Evolutionary conservation across 2,797 vertebrate species (phyloP).

Genomic region (Helostoma temminkii): DNA sequence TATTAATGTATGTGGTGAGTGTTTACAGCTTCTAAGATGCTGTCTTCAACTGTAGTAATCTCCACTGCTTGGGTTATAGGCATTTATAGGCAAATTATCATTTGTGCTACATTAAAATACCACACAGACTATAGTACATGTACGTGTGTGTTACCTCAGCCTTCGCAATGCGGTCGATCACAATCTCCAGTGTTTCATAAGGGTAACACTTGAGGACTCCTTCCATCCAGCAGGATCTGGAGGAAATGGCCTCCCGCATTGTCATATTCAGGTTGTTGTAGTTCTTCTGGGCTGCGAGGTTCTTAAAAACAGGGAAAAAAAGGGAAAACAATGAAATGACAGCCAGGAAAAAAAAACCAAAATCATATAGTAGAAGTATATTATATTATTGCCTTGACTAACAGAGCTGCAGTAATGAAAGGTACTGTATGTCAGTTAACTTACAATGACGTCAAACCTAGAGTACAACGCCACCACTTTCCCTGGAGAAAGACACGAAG

Average conservation of each 20-base stretch:
- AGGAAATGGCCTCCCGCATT: slow-evolving; percentile 87
- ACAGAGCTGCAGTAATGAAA: not conserved
- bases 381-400: not conserved
- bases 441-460: slow-evolving; percentile 96
- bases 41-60: too few species aligned
- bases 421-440: too few species aligned
- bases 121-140: not conserved
- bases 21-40: too few species aligned
- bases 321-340: not conserved
- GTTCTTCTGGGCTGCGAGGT: slow-evolving; percentile 94
- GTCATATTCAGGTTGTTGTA: slow-evolving; percentile 97
- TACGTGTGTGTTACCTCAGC: slow-evolving; percentile 88
- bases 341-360: not conserved
- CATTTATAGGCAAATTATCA: too few species aligned
- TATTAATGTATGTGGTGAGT: too few species aligned
- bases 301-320: slow-evolving; percentile 79
- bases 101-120: not conserved
- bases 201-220: slow-evolving; percentile 95
- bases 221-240: slow-evolving; percentile 88
- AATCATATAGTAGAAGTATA: not conserved
- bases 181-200: slow-evolving; percentile 90
- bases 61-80: too few species aligned
- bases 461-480: slow-evolving; percentile 96
- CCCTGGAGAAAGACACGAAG: slow-evolving; percentile 77
- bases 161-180: slow-evolving; percentile 92